Conservation (phyloP, 2,797 vertebrate species). For the Eulemur mongoz region DNA sequence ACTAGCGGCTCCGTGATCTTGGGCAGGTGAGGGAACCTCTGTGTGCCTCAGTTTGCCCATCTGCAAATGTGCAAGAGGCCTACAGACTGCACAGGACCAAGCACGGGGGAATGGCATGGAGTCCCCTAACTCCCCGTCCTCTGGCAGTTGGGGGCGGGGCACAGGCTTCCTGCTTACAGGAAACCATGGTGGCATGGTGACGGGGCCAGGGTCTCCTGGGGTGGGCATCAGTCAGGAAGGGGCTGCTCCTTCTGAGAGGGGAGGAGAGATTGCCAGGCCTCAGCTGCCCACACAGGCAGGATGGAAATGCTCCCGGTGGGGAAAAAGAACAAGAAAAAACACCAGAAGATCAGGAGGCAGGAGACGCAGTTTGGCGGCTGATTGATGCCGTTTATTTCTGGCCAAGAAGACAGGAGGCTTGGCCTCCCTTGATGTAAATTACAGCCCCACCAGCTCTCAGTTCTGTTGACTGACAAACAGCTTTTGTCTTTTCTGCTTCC, state of each 20-base stretch:
- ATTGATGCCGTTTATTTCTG: constrained; percentile 61
- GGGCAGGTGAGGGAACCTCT: background rate
- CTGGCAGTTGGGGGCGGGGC: background rate
- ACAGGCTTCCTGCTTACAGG: background rate
- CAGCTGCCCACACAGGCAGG: background rate
- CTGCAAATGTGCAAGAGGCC: background rate
- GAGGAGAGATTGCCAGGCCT: background rate
- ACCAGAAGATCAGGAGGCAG: background rate
- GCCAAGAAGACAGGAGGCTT: constrained; percentile 43
- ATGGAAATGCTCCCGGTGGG: background rate
- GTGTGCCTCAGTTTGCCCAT: background rate
- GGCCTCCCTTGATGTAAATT: constrained; percentile 47
- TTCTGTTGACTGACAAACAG: constrained; percentile 40
- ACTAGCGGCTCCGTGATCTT: background rate
- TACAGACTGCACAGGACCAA: background rate
- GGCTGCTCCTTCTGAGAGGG: background rate
- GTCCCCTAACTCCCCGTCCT: background rate
- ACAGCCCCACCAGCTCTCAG: background rate
- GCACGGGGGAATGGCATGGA: background rate
- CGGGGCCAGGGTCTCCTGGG: background rate
- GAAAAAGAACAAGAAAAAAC: background rate
- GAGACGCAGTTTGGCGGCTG: constrained; percentile 37
- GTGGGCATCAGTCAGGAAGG: background rate
- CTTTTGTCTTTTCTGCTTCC: constrained; percentile 61
- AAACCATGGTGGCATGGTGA: background rate